Evolutionary conservation across 2,888 invertebrate genomes (phyloP).

Genomic region (Falcaria lacertinaria): DNA sequence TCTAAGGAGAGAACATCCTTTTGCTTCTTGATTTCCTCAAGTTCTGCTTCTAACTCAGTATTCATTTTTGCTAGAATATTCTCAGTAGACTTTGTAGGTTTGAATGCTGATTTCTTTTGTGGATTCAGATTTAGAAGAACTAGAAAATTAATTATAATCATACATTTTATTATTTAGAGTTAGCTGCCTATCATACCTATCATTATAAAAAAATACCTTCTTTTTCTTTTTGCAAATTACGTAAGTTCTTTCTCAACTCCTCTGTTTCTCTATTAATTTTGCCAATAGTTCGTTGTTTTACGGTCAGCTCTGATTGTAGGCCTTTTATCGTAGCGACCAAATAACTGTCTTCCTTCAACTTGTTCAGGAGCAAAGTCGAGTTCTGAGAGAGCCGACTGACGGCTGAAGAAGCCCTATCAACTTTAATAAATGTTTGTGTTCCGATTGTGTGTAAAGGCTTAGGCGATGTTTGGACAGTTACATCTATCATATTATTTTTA

Average conservation of each 20-base stretch:
- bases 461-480: conserved; percentile 72
- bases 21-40: conserved; percentile 62
- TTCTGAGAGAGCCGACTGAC: conserved; percentile 78
- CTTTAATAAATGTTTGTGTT: conserved; percentile 58
- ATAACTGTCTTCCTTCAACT: conserved; percentile 86
- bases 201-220: conserved; percentile 70
- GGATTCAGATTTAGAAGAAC: conserved; percentile 62
- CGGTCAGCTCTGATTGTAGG: conserved; percentile 85
- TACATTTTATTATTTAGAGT: too few species aligned
- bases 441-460: conserved; percentile 40
- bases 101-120: conserved; percentile 50
- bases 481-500: conserved; percentile 44
- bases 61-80: conserved; percentile 59
- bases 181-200: conserved; percentile 1
- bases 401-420: conserved; percentile 62
- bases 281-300: conserved; percentile 85
- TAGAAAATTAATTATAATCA: conserved; percentile 34
- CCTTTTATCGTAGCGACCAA: conserved; percentile 89
- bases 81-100: conserved; percentile 60
- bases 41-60: conserved; percentile 64
- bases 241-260: conserved; percentile 86
- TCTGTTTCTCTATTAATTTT: conserved; percentile 88
- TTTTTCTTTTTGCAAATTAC: conserved; percentile 87
- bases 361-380: conserved; percentile 68
- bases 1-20: conserved; percentile 72